phyloP scores from a whole-genome alignment of 2,113 vertebrate genomes.

The Alaudala cheleensis region DNA sequence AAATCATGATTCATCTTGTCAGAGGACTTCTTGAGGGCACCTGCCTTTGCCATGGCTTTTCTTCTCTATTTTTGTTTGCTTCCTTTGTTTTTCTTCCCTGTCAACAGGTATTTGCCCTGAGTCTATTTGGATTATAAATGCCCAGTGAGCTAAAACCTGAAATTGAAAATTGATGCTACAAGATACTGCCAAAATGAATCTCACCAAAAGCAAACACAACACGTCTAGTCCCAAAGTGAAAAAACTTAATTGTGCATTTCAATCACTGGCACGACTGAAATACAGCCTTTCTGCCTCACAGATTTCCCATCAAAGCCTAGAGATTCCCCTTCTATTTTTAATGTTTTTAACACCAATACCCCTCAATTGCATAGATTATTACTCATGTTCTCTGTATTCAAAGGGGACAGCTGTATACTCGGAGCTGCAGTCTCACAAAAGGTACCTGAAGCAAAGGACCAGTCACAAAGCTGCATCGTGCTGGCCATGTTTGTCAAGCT shows the following conservation, averaged over 20 bases:
- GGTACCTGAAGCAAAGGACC: not conserved
- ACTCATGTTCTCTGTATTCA: not conserved
- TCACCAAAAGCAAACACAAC: not conserved
- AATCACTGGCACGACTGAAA: not conserved
- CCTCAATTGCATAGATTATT: not conserved
- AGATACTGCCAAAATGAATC: not conserved
- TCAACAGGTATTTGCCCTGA: slow-evolving; percentile 30
- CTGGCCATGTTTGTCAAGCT: not conserved
- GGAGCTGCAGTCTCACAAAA: not conserved
- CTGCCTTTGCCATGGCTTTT: slow-evolving; percentile 17
- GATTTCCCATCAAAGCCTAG: not conserved
- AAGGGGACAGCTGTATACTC: not conserved
- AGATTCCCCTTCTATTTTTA: not conserved
- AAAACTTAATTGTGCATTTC: not conserved
- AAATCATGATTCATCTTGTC: slow-evolving; percentile 49
- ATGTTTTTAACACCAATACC: not conserved
- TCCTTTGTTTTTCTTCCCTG: slow-evolving; percentile 38
- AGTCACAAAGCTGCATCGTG: not conserved
- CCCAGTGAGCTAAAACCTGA: slow-evolving; percentile 8
- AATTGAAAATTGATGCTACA: slow-evolving; percentile 10
- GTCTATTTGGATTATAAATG: slow-evolving; percentile 23
- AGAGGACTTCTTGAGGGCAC: slow-evolving; percentile 17
- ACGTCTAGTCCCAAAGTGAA: not conserved
- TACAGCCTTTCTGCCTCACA: not conserved
- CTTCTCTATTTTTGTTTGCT: slow-evolving; percentile 19